phyloP scores from a whole-genome alignment of 2,888 invertebrate genomes.

The Nemurella pictetii region DNA sequence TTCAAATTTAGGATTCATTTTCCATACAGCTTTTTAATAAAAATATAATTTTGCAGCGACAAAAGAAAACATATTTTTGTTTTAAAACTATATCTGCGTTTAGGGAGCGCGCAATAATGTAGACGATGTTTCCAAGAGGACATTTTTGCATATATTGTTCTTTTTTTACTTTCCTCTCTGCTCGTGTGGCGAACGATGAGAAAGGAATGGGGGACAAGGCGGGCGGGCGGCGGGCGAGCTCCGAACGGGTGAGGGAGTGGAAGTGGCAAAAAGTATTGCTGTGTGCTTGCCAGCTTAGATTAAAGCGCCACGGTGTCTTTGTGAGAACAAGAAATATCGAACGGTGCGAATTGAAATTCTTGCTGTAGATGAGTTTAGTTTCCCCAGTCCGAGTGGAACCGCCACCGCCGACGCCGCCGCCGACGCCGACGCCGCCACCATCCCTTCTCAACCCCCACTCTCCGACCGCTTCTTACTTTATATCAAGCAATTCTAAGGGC shows the following conservation, averaged over 20 bases:
- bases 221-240: background rate
- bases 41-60: background rate
- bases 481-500: constrained; percentile 10
- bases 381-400: constrained; percentile 5
- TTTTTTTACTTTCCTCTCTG: background rate
- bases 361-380: constrained; percentile 37
- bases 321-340: constrained; percentile 34
- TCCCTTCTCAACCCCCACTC: no score
- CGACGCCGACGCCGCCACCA: background rate
- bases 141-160: background rate
- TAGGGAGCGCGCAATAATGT: background rate
- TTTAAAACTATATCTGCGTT: background rate
- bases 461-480: background rate
- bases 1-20: background rate
- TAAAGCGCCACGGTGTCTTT: constrained; percentile 29
- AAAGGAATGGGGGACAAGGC: background rate
- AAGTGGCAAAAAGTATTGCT: constrained; percentile 14
- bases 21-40: background rate
- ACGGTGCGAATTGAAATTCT: constrained; percentile 39
- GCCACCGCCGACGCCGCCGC: background rate
- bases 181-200: background rate
- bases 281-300: constrained; percentile 14
- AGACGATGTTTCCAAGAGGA: background rate
- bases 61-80: background rate
- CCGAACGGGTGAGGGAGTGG: background rate